These are phyloP conservation scores for Thecocarcelia acutangulata DNA, from an alignment of 2,888 invertebrate genomes.

Conservation along the genomic window DNA sequence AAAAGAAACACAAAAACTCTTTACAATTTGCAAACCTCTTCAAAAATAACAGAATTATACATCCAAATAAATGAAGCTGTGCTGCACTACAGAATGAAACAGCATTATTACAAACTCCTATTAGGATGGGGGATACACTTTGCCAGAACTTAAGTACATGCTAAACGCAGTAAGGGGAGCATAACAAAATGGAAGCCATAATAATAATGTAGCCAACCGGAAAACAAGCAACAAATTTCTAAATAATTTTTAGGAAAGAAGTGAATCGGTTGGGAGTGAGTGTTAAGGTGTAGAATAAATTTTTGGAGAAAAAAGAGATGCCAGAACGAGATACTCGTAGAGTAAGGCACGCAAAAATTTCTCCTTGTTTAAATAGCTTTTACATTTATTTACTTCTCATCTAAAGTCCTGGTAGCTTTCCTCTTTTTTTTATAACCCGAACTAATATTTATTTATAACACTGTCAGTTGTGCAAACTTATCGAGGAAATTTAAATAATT, in stretches of 20 bases:
- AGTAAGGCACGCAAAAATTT: no score
- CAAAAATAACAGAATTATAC: constrained; percentile 33
- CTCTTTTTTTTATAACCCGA: no score
- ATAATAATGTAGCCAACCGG: constrained; percentile 77
- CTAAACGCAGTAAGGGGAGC: constrained; percentile 45
- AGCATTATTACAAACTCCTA: constrained; percentile 16
- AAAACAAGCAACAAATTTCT: constrained; percentile 79
- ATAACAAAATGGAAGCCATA: constrained; percentile 67
- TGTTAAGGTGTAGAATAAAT: not conserved
- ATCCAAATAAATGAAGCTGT: constrained; percentile 27
- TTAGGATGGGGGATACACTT: not conserved
- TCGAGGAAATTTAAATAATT: no score
- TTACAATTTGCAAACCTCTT: constrained; percentile 55
- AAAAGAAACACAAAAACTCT: constrained; percentile 41
- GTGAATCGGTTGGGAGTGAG: not conserved
- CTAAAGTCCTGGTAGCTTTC: no score
- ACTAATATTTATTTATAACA: no score
- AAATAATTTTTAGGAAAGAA: constrained; percentile 39
- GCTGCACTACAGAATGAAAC: constrained; percentile 1
- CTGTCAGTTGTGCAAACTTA: no score
- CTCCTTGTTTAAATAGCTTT: no score
- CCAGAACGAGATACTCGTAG: constrained; percentile 35
- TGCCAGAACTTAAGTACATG: not conserved
- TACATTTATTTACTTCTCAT: no score
- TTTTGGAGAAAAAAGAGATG: not conserved